Conservation (phyloP, 2,113 vertebrate species). For the Nothocercus julius region DNA sequence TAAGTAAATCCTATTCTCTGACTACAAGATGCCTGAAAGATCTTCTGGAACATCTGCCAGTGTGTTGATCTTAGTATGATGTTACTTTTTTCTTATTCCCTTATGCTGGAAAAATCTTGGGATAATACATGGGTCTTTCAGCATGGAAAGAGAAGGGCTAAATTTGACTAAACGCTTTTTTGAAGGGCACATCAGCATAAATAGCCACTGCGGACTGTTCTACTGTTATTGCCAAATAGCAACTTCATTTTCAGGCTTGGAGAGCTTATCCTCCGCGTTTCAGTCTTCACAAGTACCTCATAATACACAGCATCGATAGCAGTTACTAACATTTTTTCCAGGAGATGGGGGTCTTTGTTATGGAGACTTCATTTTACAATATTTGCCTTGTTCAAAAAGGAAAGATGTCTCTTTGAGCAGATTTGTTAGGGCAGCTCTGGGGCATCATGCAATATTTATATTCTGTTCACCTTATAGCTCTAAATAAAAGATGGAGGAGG, state of each 20-base stretch:
- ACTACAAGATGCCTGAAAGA: not conserved
- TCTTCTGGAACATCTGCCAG: not conserved
- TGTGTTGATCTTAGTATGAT: not conserved
- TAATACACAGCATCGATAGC: not conserved
- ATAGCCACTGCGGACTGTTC: not conserved
- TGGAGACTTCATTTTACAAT: conserved; percentile 1
- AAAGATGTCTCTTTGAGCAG: conserved; percentile 30
- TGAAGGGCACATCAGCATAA: conserved; percentile 8
- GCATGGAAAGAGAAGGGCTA: not conserved
- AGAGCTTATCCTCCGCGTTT: conserved; percentile 5
- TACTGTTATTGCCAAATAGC: not conserved
- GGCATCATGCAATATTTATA: conserved; percentile 62
- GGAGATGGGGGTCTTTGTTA: not conserved
- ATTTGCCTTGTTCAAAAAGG: conserved; percentile 39
- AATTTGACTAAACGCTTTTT: not conserved
- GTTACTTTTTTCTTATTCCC: not conserved
- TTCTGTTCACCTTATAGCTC: conserved; percentile 40
- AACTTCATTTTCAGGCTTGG: not conserved
- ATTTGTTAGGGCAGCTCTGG: conserved; percentile 45
- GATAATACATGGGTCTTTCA: not conserved
- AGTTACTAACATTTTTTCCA: conserved; percentile 20
- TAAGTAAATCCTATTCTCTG: not conserved
- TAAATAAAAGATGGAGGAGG: conserved; percentile 26
- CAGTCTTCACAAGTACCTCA: not conserved
- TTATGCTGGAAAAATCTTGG: not conserved